A percentile compares a stretch with the other conserved stretches of the same genome.
Evolutionary conservation across 2,888 invertebrate genomes (phyloP).

Genomic region (Nomada fucata): DNA sequence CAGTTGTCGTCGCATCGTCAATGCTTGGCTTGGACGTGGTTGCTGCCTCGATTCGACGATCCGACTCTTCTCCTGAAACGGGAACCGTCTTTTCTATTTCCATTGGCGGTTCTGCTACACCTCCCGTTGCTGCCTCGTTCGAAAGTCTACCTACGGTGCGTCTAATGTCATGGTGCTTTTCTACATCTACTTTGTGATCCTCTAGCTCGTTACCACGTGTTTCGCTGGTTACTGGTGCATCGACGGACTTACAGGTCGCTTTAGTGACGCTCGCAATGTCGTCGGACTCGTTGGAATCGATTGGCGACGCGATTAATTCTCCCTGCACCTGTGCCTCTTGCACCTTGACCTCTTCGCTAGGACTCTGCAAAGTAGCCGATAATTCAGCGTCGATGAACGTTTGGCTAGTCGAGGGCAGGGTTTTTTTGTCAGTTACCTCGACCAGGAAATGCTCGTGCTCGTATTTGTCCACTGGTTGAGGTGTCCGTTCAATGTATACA

Average conservation of each 20-base stretch:
- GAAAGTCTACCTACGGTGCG: conserved; percentile 78
- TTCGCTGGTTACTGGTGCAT: conserved; percentile 76
- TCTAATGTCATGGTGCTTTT: conserved; percentile 79
- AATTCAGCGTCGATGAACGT: conserved; percentile 73
- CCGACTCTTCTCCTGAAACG: conserved; percentile 34
- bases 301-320: conserved; percentile 59
- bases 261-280: conserved; percentile 72
- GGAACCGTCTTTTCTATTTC: conserved; percentile 77
- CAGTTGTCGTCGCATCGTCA: neutral
- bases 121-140: conserved; percentile 61
- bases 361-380: conserved; percentile 76
- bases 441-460: conserved; percentile 67
- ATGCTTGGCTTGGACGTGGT: too few species aligned
- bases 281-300: conserved; percentile 70
- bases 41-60: neutral
- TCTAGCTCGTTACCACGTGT: conserved; percentile 78
- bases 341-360: conserved; percentile 66
- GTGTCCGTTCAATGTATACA: neutral
- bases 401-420: conserved; percentile 47
- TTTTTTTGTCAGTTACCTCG: conserved; percentile 73
- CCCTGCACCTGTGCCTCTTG: conserved; percentile 28
- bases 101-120: conserved; percentile 28
- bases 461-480: conserved; percentile 61
- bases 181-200: conserved; percentile 83
- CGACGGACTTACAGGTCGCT: conserved; percentile 81